Percentiles rank a stretch among this genome's conserved stretches.
Conservation (phyloP, 2,888 invertebrate species). For the Tiphia femorata region DNA sequence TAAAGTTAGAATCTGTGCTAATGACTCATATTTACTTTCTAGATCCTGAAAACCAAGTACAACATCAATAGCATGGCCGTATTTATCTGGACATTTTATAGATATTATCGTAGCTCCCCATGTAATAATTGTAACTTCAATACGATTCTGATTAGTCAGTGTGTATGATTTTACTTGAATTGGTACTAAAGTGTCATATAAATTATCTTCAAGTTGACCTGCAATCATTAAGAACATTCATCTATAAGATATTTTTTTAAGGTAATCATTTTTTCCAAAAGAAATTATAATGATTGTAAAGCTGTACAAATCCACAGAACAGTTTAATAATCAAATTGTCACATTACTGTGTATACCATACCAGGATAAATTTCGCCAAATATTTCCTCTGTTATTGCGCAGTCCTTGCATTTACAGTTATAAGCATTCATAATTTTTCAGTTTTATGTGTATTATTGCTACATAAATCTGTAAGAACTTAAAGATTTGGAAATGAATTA, state of each 20-base stretch:
- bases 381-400: slow-evolving; percentile 50
- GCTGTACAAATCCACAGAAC: no score
- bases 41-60: slow-evolving; percentile 85
- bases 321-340: no score
- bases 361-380: slow-evolving; percentile 51
- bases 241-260: no score
- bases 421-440: slow-evolving; percentile 27
- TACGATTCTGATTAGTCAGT: slow-evolving; percentile 76
- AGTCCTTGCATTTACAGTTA: slow-evolving; percentile 48
- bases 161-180: slow-evolving; percentile 68
- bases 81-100: slow-evolving; percentile 81
- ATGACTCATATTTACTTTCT: slow-evolving; percentile 71
- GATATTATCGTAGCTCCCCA: slow-evolving; percentile 86
- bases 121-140: slow-evolving; percentile 77
- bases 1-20: not conserved
- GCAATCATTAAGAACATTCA: no score
- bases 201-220: no score
- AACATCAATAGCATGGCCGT: slow-evolving; percentile 80
- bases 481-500: no score
- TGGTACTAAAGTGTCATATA: slow-evolving; percentile 5
- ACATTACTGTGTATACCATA: no score
- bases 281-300: no score
- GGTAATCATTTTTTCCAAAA: no score
- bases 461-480: no score
- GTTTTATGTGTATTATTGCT: no score